Base-by-base conservation (phyloP, 2,113 vertebrate genomes). In the Sander vitreus region DNA sequence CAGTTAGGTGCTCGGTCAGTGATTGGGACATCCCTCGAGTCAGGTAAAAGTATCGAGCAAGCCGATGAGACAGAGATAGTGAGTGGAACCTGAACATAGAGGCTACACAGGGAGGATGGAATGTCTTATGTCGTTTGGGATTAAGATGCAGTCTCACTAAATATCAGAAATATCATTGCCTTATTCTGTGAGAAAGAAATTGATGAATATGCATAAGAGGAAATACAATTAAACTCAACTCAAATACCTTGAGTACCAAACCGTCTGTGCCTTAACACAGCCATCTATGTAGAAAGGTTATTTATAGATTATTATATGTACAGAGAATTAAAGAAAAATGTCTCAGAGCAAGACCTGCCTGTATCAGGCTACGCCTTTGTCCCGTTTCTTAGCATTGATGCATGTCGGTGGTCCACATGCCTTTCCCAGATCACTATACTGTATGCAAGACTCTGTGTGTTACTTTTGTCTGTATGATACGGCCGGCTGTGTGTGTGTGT, bases 11-110 rank as follows among this genome's bases (percentile, higher is more conserved):
- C 50, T 55, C 51, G 45, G 58, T 30, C 57, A 27, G 51, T 30
- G 53, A 69, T 16, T 27, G 43, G 53, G 33, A 51, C 63, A 14
- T 74, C 33, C 25, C 19, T 16, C 36, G 55, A 66, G 76, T 73
- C 47, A 14, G 33, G 19, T 15, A 50, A 21, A 51, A 48, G 62
- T 57, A 50, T 51, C 0, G 3, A 45, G 47, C 12, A 19, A 33
- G 58, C 19, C 4, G 59, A 55, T 55, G 8, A 60, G 5, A 62
- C 0, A 19, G 30, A 6, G 23, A 23, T 9, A 51, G 48, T 53
- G 10, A 25, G 43, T 39, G 30, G 21, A 62, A 30, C 30, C 10
- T 30, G 16, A 62, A 45, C n/a, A 69, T 3, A 57, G 36, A 21
- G 10, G 21, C 54, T 45, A 19, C 43, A 60, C 43, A 16, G 7